Conservation (phyloP, 2,113 vertebrate species). For the Hirundichthys speculiger region DNA sequence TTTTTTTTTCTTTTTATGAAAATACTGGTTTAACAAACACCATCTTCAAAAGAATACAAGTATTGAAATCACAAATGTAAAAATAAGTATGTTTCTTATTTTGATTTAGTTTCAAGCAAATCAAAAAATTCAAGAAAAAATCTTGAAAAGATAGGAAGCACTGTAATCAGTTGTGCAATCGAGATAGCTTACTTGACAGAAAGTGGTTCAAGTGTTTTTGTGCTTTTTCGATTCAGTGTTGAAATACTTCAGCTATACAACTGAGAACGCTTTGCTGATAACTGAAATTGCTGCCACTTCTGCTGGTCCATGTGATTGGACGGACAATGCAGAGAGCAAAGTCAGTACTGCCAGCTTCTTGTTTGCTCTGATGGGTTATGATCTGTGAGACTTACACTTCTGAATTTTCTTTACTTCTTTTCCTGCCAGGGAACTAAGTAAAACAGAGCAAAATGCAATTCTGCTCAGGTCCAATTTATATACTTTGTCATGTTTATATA, state of each 20-base stretch:
- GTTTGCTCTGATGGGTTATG: background rate
- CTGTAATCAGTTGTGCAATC: background rate
- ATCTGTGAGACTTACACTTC: background rate
- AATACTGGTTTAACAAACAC: background rate
- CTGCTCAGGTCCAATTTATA: background rate
- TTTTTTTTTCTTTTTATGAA: too few species aligned
- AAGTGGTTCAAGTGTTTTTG: slow-evolving; percentile 4
- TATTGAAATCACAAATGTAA: background rate
- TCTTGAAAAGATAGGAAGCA: background rate
- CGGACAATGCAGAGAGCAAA: too few species aligned
- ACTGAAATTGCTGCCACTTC: slow-evolving; percentile 4
- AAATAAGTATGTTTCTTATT: too few species aligned
- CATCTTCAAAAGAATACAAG: background rate
- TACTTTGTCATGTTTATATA: background rate
- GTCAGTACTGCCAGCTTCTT: background rate
- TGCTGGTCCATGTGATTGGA: slow-evolving; percentile 6
- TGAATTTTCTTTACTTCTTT: background rate
- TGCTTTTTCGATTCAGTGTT: slow-evolving; percentile 1
- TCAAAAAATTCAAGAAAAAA: background rate
- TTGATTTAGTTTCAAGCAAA: too few species aligned
- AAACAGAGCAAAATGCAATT: background rate
- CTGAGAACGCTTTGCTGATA: background rate
- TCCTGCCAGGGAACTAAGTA: background rate
- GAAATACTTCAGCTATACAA: background rate
- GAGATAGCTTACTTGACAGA: background rate